phyloP scores from a whole-genome alignment of 2,888 invertebrate species.

The Euspilapteryx auroguttella region DNA sequence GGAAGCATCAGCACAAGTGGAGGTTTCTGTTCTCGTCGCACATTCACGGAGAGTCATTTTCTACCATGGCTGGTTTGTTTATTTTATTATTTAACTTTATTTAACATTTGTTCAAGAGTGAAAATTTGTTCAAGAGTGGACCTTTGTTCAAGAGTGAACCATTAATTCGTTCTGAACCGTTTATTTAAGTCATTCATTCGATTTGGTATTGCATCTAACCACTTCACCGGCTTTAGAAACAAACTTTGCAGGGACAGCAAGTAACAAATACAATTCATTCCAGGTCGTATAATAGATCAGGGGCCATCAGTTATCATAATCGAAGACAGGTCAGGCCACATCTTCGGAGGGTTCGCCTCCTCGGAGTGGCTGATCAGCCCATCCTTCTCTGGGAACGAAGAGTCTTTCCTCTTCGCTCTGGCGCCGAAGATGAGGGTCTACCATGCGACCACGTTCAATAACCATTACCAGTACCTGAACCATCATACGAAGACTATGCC shows the following conservation, averaged over 20 bases:
- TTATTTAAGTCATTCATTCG: too few species aligned
- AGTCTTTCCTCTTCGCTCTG: slow-evolving; percentile 83
- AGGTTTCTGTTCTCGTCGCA: slow-evolving; percentile 84
- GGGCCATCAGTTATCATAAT: slow-evolving; percentile 84
- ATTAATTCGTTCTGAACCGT: too few species aligned
- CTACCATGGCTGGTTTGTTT: slow-evolving; percentile 68
- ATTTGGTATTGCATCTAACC: too few species aligned
- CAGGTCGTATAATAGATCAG: slow-evolving; percentile 74
- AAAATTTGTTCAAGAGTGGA: too few species aligned
- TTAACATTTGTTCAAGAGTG: background rate
- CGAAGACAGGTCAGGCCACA: slow-evolving; percentile 77
- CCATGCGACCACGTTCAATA: slow-evolving; percentile 78
- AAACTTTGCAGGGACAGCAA: too few species aligned
- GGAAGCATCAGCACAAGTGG: slow-evolving; percentile 78
- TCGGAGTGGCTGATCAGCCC: slow-evolving; percentile 76
- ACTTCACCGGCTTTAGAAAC: too few species aligned
- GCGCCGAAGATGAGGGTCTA: slow-evolving; percentile 80
- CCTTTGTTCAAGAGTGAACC: too few species aligned
- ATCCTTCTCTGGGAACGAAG: slow-evolving; percentile 74
- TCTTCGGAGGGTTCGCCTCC: slow-evolving; percentile 90
- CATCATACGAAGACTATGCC: slow-evolving; percentile 91
- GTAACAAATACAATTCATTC: slow-evolving; percentile 7
- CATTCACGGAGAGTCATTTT: slow-evolving; percentile 89
- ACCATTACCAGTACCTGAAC: slow-evolving; percentile 92
- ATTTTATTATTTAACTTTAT: background rate